Conservation (phyloP, 2,888 invertebrate species). For the Agrochola litura region DNA sequence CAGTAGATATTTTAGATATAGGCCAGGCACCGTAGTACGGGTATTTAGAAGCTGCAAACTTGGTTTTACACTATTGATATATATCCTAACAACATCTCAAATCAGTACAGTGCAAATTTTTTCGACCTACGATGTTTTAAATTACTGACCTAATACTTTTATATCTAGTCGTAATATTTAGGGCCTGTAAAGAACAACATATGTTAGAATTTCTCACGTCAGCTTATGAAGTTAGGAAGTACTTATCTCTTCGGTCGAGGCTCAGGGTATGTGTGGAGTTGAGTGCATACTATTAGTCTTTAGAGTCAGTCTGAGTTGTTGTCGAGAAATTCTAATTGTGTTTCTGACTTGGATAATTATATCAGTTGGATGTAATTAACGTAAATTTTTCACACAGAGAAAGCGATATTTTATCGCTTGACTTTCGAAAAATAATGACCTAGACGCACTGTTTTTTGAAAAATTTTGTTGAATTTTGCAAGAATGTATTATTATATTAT, state of each 20-base stretch:
- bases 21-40: background rate
- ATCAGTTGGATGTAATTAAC: background rate
- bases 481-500: too few species aligned
- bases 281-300: conserved; percentile 41
- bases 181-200: conserved; percentile 23
- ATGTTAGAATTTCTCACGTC: conserved; percentile 53
- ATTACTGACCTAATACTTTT: background rate
- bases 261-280: conserved; percentile 37
- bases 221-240: conserved; percentile 56
- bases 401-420: too few species aligned
- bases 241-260: conserved; percentile 50
- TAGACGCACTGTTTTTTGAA: background rate
- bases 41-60: background rate
- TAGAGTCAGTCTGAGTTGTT: background rate
- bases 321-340: conserved; percentile 2
- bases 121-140: background rate
- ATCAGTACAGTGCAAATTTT: background rate
- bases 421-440: background rate
- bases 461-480: background rate
- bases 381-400: too few species aligned
- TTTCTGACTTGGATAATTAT: background rate
- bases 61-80: background rate
- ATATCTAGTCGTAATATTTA: conserved; percentile 21
- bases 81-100: background rate
- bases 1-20: background rate